These are phyloP conservation scores for Zygothrica quintamaculata DNA, from an alignment of 2,888 invertebrate species.

Conservation along the genomic window DNA sequence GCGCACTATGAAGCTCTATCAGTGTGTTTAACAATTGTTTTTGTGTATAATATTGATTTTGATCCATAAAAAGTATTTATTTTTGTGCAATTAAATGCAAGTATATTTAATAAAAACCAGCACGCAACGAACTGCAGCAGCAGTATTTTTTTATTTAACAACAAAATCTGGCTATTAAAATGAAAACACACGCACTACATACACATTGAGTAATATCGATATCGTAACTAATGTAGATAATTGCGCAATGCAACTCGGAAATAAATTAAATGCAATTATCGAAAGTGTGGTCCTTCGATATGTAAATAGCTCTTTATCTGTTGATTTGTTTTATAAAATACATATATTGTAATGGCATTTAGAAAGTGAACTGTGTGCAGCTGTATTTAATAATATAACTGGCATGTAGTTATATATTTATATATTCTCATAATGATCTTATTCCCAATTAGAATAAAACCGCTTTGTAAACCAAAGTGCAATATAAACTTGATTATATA, in stretches of 20 bases:
- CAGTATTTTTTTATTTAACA: slow-evolving; percentile 35
- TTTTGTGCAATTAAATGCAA: not conserved
- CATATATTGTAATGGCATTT: too few species aligned
- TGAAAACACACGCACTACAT: slow-evolving; percentile 61
- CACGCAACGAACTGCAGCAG: slow-evolving; percentile 3
- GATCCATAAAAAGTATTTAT: not conserved
- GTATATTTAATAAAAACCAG: not conserved
- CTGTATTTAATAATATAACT: too few species aligned
- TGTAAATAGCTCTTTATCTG: too few species aligned
- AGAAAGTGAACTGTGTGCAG: too few species aligned
- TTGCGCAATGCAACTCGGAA: slow-evolving; percentile 36
- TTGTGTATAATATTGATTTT: not conserved
- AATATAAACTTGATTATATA: too few species aligned
- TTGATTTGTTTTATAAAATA: too few species aligned
- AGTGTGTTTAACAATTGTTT: not conserved
- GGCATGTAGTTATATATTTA: too few species aligned
- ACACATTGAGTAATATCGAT: slow-evolving; percentile 59
- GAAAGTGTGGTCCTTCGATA: not conserved
- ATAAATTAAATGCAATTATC: not conserved
- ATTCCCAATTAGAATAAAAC: too few species aligned
- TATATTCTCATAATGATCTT: too few species aligned
- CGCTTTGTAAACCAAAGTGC: too few species aligned
- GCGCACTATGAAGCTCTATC: slow-evolving; percentile 12
- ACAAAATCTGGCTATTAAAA: slow-evolving; percentile 48
- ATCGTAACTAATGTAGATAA: slow-evolving; percentile 42